Conservation (phyloP, 2,888 invertebrate species). For the Lottia scabra region DNA sequence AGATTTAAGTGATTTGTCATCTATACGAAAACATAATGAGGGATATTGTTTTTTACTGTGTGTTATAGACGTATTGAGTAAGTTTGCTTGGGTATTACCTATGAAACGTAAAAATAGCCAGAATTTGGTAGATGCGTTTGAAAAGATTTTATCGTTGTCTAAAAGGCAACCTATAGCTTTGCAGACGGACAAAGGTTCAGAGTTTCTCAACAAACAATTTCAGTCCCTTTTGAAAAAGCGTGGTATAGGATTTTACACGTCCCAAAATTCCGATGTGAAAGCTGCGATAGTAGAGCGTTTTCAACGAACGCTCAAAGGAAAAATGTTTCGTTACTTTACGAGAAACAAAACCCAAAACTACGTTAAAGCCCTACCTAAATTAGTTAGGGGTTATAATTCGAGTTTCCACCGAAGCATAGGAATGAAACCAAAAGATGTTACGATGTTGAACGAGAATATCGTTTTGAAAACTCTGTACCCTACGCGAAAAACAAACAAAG, state of each 20-base stretch:
- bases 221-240: slow-evolving; percentile 24
- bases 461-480: background rate
- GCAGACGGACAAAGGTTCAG: slow-evolving; percentile 38
- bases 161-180: slow-evolving; percentile 27
- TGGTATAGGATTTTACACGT: slow-evolving; percentile 39
- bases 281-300: slow-evolving; percentile 54
- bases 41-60: slow-evolving; percentile 40
- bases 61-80: slow-evolving; percentile 45
- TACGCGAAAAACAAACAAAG: background rate
- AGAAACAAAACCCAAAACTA: slow-evolving; percentile 11
- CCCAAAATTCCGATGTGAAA: slow-evolving; percentile 47
- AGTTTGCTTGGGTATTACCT: slow-evolving; percentile 41
- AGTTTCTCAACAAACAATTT: slow-evolving; percentile 37
- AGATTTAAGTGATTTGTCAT: slow-evolving; percentile 18
- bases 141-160: slow-evolving; percentile 23
- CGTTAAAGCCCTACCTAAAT: slow-evolving; percentile 13
- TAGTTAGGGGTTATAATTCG: slow-evolving; percentile 29
- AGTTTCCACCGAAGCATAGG: slow-evolving; percentile 25
- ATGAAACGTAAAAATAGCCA: slow-evolving; percentile 38
- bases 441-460: slow-evolving; percentile 5
- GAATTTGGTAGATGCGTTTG: slow-evolving; percentile 28
- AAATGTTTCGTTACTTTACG: slow-evolving; percentile 29
- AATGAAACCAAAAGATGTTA: slow-evolving; percentile 25
- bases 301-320: slow-evolving; percentile 35
- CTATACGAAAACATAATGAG: slow-evolving; percentile 29